Evolutionary conservation across 2,888 invertebrate genomes (phyloP).

Genomic region (Drosophila setosimentum): DNA sequence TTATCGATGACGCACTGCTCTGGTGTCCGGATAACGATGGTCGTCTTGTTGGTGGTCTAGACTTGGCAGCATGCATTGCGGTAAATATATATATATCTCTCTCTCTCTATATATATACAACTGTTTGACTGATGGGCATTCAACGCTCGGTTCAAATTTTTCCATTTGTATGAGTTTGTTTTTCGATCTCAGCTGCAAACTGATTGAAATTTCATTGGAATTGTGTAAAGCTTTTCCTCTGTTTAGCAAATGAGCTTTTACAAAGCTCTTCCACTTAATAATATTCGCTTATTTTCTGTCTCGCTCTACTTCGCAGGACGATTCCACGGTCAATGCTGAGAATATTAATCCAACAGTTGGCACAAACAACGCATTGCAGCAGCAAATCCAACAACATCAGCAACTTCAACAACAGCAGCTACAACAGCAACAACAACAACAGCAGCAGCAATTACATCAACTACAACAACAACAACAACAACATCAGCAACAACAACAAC

Average conservation of each 20-base stretch:
- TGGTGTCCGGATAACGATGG: conserved; percentile 98
- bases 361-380: conserved; percentile 38
- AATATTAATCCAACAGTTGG: conserved; percentile 62
- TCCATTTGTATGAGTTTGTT: not conserved
- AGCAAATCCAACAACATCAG: conserved; percentile 35
- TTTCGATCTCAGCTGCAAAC: not conserved
- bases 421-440: conserved; percentile 28
- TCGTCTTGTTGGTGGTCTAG: conserved; percentile 91
- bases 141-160: not conserved
- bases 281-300: not conserved
- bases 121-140: not conserved
- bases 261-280: not conserved
- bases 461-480: conserved; percentile 17
- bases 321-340: conserved; percentile 73
- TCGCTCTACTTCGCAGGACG: conserved; percentile 51
- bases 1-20: conserved; percentile 97
- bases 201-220: not conserved
- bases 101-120: not conserved
- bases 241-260: not conserved
- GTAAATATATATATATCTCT: conserved; percentile 85
- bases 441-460: conserved; percentile 29
- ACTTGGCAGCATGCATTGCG: conserved; percentile 94
- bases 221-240: not conserved
- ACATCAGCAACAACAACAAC: conserved; percentile 35
- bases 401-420: conserved; percentile 40